Conservation (phyloP, 1,140 invertebrate species). For the Drosophila gunungcola region DNA sequence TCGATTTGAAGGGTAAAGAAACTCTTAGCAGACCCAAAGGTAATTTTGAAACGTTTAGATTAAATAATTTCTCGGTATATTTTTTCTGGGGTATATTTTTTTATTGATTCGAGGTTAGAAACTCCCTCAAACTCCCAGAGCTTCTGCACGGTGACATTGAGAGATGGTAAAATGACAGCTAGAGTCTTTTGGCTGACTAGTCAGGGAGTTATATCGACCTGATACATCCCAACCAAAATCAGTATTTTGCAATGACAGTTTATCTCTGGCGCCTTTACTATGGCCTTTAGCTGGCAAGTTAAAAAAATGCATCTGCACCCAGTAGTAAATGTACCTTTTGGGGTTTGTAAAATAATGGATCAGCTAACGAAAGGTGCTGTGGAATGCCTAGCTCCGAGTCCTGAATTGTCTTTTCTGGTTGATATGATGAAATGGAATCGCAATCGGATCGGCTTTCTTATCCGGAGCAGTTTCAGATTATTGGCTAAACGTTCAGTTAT, state of each 20-base stretch:
- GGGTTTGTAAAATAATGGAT: background rate
- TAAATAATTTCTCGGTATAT: background rate
- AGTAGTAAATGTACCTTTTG: background rate
- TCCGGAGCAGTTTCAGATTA: background rate
- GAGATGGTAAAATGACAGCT: constrained; percentile 1
- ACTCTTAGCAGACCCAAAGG: background rate
- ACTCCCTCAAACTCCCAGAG: too few relatives aligned
- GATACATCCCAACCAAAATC: background rate
- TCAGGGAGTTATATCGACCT: background rate
- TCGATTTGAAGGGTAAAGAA: background rate
- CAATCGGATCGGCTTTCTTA: background rate
- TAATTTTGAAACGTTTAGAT: background rate
- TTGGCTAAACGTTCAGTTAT: background rate
- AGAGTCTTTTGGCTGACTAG: constrained; percentile 1
- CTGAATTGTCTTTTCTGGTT: background rate
- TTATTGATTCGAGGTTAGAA: background rate
- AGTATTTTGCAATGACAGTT: background rate
- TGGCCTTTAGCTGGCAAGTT: background rate
- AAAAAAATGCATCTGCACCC: background rate
- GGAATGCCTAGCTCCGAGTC: background rate
- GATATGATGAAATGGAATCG: background rate
- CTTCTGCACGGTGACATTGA: background rate
- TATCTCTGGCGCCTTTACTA: background rate
- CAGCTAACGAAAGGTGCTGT: constrained; percentile 2
- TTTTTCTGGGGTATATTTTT: background rate